Evolutionary conservation across 2,888 invertebrate species (phyloP).

Genomic region (Cephus pygmeus): DNA sequence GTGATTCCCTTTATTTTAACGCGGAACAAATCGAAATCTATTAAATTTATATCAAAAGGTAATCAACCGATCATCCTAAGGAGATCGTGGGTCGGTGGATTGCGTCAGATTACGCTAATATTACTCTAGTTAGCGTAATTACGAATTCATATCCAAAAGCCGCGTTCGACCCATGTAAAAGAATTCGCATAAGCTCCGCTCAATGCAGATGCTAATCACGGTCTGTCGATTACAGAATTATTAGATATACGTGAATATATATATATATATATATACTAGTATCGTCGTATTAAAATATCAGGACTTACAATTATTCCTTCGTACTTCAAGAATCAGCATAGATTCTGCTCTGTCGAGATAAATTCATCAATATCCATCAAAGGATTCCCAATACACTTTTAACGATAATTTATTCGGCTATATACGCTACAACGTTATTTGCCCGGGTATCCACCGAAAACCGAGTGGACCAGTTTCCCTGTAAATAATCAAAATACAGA

Average conservation of each 20-base stretch:
- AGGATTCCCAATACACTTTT: neutral
- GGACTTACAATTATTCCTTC: neutral
- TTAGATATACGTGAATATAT: neutral
- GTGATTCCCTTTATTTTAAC: neutral
- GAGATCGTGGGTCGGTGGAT: neutral
- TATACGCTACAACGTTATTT: neutral
- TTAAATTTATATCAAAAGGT: neutral
- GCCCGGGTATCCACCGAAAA: neutral
- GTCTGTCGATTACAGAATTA: neutral
- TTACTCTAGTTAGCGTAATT: neutral
- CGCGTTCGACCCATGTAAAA: neutral
- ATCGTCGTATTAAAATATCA: too few relatives aligned
- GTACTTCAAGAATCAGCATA: neutral
- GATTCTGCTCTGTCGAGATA: neutral
- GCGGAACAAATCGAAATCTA: neutral
- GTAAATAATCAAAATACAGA: neutral
- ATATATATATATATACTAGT: neutral
- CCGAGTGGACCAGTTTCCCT: neutral
- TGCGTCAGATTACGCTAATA: neutral
- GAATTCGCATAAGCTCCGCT: neutral
- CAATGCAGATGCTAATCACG: neutral
- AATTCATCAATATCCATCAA: neutral
- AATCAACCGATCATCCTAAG: neutral
- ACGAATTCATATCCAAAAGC: neutral
- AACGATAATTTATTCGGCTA: neutral